These are phyloP conservation scores for Forbesichthys papilliferus DNA, from an alignment of 2,113 vertebrate species.

Conservation along the genomic window DNA sequence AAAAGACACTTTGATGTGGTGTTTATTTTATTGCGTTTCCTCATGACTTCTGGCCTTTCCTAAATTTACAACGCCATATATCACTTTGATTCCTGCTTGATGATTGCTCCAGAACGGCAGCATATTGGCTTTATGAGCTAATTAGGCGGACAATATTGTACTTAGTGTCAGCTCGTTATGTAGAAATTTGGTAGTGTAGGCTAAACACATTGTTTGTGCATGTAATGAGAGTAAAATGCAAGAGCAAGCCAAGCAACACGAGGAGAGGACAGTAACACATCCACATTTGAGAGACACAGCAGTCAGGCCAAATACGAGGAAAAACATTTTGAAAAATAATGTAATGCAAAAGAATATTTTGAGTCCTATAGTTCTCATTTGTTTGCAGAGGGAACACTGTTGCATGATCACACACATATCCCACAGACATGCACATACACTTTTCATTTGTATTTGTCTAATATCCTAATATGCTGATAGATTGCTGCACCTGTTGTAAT, in stretches of 20 bases:
- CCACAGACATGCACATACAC: too few relatives aligned
- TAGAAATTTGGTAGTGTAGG: constrained; percentile 43
- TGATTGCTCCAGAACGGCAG: constrained; percentile 57
- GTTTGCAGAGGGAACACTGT: background rate
- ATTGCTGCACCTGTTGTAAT: background rate
- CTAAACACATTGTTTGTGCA: constrained; percentile 66
- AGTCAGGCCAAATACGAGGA: background rate
- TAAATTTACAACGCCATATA: constrained; percentile 51
- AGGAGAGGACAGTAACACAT: constrained; percentile 45
- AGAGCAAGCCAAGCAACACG: constrained; percentile 49
- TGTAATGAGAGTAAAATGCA: constrained; percentile 62
- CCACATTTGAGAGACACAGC: constrained; percentile 15
- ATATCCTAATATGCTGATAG: too few relatives aligned
- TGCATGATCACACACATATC: background rate
- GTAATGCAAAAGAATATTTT: too few relatives aligned
- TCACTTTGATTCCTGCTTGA: constrained; percentile 51
- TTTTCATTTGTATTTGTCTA: too few relatives aligned
- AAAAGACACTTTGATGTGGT: too few relatives aligned
- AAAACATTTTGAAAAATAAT: background rate
- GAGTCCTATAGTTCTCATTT: constrained; percentile 2
- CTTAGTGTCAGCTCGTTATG: constrained; percentile 68
- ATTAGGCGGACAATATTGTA: constrained; percentile 68
- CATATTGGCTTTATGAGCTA: constrained; percentile 68
- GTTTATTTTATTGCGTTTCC: too few relatives aligned
- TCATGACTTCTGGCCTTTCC: background rate